Conservation (phyloP, 2,113 vertebrate genomes). For the Boulengeromyrus knoepffleri region DNA sequence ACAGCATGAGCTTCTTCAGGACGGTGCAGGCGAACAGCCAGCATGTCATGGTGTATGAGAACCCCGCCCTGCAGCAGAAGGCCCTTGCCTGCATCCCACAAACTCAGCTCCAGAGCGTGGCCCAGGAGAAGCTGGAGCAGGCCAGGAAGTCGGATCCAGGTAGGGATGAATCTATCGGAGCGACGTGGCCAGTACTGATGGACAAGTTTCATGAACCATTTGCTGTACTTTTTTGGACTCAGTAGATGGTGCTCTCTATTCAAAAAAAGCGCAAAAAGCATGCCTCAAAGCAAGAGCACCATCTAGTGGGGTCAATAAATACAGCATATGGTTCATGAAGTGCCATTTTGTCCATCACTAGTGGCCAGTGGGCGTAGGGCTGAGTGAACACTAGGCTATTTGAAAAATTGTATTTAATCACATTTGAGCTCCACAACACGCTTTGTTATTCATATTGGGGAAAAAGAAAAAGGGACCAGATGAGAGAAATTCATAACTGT, state of each 20-base stretch:
- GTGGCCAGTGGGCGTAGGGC: background rate
- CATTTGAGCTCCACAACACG: background rate
- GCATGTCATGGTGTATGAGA: conserved; percentile 80
- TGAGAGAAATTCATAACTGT: background rate
- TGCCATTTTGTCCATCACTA: background rate
- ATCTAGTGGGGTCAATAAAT: background rate
- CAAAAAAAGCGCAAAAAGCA: background rate
- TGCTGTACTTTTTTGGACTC: background rate
- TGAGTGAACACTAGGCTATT: background rate
- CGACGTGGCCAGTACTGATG: background rate
- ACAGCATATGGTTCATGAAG: background rate
- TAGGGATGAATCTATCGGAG: conserved; percentile 37
- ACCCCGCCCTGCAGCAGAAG: conserved; percentile 71
- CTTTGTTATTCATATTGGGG: background rate
- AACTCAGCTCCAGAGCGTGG: conserved; percentile 60
- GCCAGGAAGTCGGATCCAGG: conserved; percentile 71
- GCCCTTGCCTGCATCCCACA: conserved; percentile 70
- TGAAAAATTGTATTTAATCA: background rate
- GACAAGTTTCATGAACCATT: background rate
- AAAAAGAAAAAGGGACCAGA: background rate
- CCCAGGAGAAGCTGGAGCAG: conserved; percentile 65
- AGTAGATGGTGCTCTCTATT: background rate
- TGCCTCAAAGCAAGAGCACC: background rate
- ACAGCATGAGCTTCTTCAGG: conserved; percentile 62
- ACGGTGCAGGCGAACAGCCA: conserved; percentile 76